Conservation (phyloP, 2,888 invertebrate genomes). For the Lasius platythorax region DNA sequence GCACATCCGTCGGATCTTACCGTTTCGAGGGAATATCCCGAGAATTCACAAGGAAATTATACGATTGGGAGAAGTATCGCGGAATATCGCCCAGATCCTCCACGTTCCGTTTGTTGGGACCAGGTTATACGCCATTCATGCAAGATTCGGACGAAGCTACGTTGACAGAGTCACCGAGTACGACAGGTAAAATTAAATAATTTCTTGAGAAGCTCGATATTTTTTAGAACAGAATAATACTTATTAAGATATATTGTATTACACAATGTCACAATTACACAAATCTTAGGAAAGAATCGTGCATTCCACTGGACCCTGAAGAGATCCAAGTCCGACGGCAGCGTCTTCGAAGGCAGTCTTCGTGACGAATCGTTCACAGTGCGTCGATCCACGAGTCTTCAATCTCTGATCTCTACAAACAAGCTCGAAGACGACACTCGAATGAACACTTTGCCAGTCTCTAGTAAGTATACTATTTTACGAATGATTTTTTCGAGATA, state of each 20-base stretch:
- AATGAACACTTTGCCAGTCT: slow-evolving; percentile 41
- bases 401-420: slow-evolving; percentile 87
- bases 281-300: slow-evolving; percentile 61
- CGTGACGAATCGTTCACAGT: slow-evolving; percentile 78
- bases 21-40: slow-evolving; percentile 95
- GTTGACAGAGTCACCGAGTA: slow-evolving; percentile 22
- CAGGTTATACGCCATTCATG: slow-evolving; percentile 76
- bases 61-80: slow-evolving; percentile 96
- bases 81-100: slow-evolving; percentile 95
- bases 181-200: slow-evolving; percentile 44
- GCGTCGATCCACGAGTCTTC: slow-evolving; percentile 90
- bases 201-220: neutral
- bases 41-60: slow-evolving; percentile 95
- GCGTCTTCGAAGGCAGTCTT: slow-evolving; percentile 88
- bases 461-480: slow-evolving; percentile 58
- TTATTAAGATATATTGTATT: neutral
- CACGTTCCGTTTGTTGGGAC: slow-evolving; percentile 92
- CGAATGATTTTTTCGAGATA: neutral
- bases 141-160: slow-evolving; percentile 44
- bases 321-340: slow-evolving; percentile 93
- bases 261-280: neutral
- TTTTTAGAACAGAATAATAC: neutral
- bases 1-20: slow-evolving; percentile 94
- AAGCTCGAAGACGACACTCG: slow-evolving; percentile 48
- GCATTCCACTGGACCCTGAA: slow-evolving; percentile 46